A percentile compares a stretch with the other conserved stretches of the same genome.
These are phyloP conservation scores for Cephus spinipes DNA, from an alignment of 2,888 invertebrate species.

Conservation along the genomic window DNA sequence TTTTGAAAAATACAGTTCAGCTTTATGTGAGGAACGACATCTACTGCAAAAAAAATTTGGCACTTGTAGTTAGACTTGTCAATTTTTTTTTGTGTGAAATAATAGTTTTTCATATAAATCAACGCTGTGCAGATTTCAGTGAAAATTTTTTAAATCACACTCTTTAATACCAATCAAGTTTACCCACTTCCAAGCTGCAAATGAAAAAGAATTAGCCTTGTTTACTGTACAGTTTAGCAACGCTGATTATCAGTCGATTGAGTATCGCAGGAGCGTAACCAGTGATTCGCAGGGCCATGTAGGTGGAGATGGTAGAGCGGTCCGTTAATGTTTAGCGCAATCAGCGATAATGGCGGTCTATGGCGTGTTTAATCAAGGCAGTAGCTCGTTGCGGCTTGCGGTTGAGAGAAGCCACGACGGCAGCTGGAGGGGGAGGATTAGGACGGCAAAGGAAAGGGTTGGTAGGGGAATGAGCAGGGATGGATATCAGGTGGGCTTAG, in stretches of 20 bases:
- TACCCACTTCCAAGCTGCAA: background rate
- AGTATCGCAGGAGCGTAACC: background rate
- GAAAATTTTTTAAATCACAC: too few species aligned
- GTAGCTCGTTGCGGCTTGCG: slow-evolving; percentile 66
- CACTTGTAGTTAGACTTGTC: background rate
- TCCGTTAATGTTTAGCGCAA: slow-evolving; percentile 67
- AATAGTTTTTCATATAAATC: too few species aligned
- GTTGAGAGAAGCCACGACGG: slow-evolving; percentile 41
- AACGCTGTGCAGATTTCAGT: too few species aligned
- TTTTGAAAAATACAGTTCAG: background rate
- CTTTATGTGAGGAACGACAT: background rate
- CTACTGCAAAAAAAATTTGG: background rate
- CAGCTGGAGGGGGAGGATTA: background rate
- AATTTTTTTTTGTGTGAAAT: background rate
- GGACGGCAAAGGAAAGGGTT: slow-evolving; percentile 53
- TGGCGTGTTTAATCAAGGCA: slow-evolving; percentile 68
- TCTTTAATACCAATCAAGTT: background rate
- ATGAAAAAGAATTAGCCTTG: background rate
- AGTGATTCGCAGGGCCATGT: background rate
- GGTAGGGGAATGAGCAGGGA: slow-evolving; percentile 35
- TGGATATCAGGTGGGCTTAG: slow-evolving; percentile 64
- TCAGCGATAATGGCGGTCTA: slow-evolving; percentile 68
- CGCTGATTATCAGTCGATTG: background rate
- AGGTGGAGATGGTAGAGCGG: slow-evolving; percentile 33
- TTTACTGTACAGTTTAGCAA: background rate